These are phyloP conservation scores for Atrichornis clamosus DNA, from an alignment of 2,113 vertebrate species.

Conservation along the genomic window DNA sequence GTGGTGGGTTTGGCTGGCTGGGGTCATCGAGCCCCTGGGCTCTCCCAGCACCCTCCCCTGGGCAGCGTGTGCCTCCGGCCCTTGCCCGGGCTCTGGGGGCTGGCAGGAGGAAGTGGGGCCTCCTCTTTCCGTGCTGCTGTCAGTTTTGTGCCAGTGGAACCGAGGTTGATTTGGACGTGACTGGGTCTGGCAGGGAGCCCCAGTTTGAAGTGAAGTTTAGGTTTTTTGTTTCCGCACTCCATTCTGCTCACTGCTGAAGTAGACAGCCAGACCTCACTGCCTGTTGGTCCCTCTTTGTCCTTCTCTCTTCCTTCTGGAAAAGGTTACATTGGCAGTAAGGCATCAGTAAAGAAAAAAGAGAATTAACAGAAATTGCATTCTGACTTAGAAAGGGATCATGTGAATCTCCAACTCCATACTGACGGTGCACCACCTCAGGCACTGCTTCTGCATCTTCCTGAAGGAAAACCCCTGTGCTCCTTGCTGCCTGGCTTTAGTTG, in stretches of 20 bases:
- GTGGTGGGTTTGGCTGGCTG: accelerated
- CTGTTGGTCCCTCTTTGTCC: too few species aligned
- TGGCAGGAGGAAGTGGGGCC: not conserved
- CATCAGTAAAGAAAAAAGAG: not conserved
- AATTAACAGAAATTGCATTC: not conserved
- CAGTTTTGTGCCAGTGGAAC: not conserved
- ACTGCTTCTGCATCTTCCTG: not conserved
- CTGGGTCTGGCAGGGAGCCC: not conserved
- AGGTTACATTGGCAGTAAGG: not conserved
- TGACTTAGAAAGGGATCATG: not conserved
- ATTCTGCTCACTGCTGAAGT: not conserved
- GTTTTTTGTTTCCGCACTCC: not conserved
- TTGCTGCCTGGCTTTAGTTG: not conserved
- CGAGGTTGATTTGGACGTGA: not conserved
- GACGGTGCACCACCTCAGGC: not conserved
- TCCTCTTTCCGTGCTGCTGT: not conserved
- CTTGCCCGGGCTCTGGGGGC: not conserved
- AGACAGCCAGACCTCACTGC: not conserved
- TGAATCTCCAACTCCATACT: not conserved
- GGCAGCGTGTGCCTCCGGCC: accelerated
- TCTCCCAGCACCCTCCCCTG: not conserved
- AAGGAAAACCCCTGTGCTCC: not conserved
- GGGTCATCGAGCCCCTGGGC: accelerated
- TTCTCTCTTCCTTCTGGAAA: not conserved
- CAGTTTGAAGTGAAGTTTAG: not conserved